Conservation (phyloP, 37 sponge, comb jelly and placozoan species). For the Ianthella basta region DNA sequence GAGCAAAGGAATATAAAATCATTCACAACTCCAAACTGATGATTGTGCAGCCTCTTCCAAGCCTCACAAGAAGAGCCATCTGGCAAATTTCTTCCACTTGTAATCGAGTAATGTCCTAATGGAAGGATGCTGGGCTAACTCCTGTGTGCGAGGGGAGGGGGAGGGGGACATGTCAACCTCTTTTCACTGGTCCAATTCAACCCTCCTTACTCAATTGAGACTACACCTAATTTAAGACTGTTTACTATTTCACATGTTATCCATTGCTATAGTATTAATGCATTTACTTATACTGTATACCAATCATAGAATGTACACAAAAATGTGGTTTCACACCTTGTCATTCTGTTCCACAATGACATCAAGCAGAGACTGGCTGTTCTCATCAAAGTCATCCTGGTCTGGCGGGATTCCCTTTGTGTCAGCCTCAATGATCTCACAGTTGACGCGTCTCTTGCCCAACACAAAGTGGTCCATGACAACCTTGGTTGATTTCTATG, state of each 20-base stretch:
- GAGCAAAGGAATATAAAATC: no score
- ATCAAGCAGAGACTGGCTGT: background rate
- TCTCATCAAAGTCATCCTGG: background rate
- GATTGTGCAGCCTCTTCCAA: no score
- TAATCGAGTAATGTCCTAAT: background rate
- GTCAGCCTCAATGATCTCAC: slow-evolving; percentile 32
- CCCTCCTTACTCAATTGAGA: no score
- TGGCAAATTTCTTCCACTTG: slow-evolving; percentile 25
- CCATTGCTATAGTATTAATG: no score
- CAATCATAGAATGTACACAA: no score
- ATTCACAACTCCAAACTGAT: no score
- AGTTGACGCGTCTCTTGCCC: slow-evolving; percentile 14
- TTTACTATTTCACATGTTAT: no score
- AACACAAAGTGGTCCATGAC: slow-evolving; percentile 30
- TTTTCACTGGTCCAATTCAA: no score
- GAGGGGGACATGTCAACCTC: no score
- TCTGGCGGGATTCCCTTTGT: background rate
- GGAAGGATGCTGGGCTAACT: slow-evolving; percentile 11
- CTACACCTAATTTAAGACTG: no score
- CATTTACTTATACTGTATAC: no score
- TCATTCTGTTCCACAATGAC: background rate
- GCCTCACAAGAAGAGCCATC: slow-evolving; percentile 8
- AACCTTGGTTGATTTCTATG: slow-evolving; percentile 8
- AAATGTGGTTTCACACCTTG: background rate
- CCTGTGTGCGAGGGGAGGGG: background rate